These are phyloP conservation scores for Schmidtea mediterranea DNA, from an alignment of 1,140 invertebrate genomes.

Conservation along the genomic window DNA sequence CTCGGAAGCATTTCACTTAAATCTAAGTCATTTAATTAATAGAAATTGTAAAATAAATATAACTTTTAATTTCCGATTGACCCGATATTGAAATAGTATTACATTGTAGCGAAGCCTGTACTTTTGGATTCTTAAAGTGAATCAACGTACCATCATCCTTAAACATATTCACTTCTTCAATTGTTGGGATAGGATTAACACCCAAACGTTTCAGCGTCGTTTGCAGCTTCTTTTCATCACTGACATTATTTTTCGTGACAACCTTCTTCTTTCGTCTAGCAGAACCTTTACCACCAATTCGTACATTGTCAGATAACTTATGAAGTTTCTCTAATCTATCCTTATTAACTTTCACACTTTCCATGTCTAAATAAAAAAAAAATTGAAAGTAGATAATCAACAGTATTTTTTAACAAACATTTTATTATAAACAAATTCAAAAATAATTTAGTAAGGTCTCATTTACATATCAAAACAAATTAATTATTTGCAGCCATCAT, in stretches of 20 bases:
- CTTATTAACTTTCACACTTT: too few species aligned
- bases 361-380: too few species aligned
- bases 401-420: too few species aligned
- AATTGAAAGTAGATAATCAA: too few species aligned
- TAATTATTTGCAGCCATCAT: too few species aligned
- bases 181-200: conserved; percentile 74
- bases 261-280: conserved; percentile 94
- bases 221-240: conserved; percentile 96
- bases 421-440: too few species aligned
- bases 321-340: too few species aligned
- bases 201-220: conserved; percentile 85
- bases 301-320: conserved; percentile 41
- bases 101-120: conserved; percentile 82
- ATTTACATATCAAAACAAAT: too few species aligned
- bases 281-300: conserved; percentile 78
- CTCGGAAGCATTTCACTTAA: conserved; percentile 1
- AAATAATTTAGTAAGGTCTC: too few species aligned
- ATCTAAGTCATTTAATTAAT: background rate
- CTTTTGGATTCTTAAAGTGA: conserved; percentile 98
- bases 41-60: background rate
- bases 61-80: background rate
- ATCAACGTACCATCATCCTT: conserved; percentile 97
- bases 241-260: conserved; percentile 54
- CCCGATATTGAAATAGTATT: conserved; percentile 30
- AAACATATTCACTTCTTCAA: conserved; percentile 92